Percentiles rank a stretch among this genome's conserved stretches.
Evolutionary conservation across 2,797 vertebrate species (phyloP).

Genomic region (Sebastes taczanowskii): DNA sequence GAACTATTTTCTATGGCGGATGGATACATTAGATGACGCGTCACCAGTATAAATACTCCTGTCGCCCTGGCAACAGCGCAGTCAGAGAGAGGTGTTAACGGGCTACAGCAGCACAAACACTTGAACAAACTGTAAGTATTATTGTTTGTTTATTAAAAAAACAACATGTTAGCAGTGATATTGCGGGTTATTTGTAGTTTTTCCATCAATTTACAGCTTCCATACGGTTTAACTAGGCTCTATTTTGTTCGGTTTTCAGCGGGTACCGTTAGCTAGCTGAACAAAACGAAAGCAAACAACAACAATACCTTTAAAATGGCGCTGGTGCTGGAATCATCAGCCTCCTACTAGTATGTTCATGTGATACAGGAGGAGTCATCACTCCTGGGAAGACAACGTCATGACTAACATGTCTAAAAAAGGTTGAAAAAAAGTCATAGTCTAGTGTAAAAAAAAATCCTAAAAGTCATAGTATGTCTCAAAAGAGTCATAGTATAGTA

Average conservation of each 20-base stretch:
- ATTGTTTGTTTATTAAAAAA: not conserved
- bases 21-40: not conserved
- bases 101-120: fast-evolving
- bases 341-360: constrained; percentile 6
- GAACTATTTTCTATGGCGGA: constrained; percentile 35
- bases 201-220: not conserved
- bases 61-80: not conserved
- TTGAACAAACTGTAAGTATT: constrained; percentile 2
- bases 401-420: no score
- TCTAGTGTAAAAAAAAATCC: no score
- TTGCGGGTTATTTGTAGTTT: not conserved
- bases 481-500: no score
- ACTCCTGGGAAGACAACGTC: not conserved
- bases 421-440: no score
- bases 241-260: not conserved
- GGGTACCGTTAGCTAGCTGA: not conserved
- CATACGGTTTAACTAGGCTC: not conserved
- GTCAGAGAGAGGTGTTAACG: not conserved
- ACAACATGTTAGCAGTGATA: fast-evolving
- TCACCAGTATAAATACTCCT: not conserved
- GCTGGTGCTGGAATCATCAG: constrained; percentile 35
- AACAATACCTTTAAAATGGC: constrained; percentile 53
- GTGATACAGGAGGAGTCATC: not conserved
- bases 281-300: constrained; percentile 44
- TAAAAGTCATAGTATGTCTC: no score